Evolutionary conservation across 2,888 invertebrate species (phyloP), one percentile per base, ranked within the genome.

Genomic region (Eustalomyia histrio): DNA sequence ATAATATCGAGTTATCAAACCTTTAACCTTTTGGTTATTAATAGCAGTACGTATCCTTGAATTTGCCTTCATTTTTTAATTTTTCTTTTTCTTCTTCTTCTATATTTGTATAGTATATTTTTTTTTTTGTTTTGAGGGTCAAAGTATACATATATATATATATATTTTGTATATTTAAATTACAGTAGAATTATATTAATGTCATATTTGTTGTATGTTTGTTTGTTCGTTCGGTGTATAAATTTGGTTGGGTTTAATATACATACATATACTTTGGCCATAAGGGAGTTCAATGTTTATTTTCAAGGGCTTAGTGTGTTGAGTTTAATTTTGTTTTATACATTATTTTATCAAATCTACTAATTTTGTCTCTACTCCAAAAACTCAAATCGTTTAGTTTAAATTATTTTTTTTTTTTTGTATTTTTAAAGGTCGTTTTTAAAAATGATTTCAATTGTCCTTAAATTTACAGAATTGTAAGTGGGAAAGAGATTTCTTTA

Each of bases 1-100:
- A 39, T 14, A 39, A 39, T 47, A 47, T 47, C 43, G 43, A 47
- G 43, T 47, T 47, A 47, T 47, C 43, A 74, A 58, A 58, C 74
- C 65, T 74, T 74, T 74, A 58, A 65, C 74, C 74, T 74, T 74
- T 74, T 17, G 47, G 52, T 58, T 58, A 18, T 72, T 35, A 61
- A 16, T 53, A n/a, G 53, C n/a, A 1, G 16, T 47, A 58, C 39
- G 55, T 33, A 73, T 73, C 52, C 60, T 75, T 75, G 43, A 75
- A 18, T 63, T 63, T 63, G 52, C 16, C 61, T 63, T 43, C 43
- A 7, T 29, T 29, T n/a, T 29, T 29, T 29, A 29, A 6, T 29
- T 29, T 29, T 53, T 9, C 55, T 47, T n/a, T n/a, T n/a, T 55
- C 29, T 29, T n/a, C n/a, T 52, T 16, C 6, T 60, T 50, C n/a